Conservation (phyloP, 2,113 vertebrate genomes). For the Sporophila hypoxantha region DNA sequence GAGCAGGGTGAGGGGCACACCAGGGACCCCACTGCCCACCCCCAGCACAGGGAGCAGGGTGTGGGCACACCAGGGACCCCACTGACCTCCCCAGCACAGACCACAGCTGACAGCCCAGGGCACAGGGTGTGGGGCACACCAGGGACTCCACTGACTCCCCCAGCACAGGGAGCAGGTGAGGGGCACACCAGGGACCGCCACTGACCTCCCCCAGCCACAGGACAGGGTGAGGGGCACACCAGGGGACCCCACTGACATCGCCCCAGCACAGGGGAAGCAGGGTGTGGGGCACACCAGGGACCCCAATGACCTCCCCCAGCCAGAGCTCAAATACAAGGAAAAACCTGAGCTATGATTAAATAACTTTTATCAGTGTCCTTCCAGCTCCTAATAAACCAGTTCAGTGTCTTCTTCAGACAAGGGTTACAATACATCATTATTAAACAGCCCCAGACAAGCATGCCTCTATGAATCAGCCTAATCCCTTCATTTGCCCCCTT, state of each 20-base stretch:
- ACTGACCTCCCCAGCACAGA: neutral
- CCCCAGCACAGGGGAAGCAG: neutral
- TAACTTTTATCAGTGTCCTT: neutral
- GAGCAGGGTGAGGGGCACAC: too few relatives aligned
- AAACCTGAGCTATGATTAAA: neutral
- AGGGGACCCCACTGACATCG: too few relatives aligned
- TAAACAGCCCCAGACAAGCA: neutral
- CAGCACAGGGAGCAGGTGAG: neutral
- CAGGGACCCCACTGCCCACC: too few relatives aligned
- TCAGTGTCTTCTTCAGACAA: neutral
- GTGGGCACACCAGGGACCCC: too few relatives aligned
- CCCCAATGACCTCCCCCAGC: rapidly evolving
- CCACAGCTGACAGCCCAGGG: neutral
- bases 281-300: neutral
- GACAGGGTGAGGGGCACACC: neutral
- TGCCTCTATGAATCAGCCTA: neutral
- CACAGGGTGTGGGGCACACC: neutral
- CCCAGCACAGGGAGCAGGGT: neutral
- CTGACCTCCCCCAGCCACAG: too few relatives aligned
- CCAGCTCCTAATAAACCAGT: neutral
- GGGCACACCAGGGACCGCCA: too few relatives aligned
- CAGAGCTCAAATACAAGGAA: neutral
- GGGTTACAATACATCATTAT: neutral
- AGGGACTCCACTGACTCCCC: too few relatives aligned
- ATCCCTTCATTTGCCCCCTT: neutral